Percentiles rank a stretch among this genome's conserved stretches.
These are phyloP conservation scores for Diachasma alloeum DNA, from an alignment of 1,140 invertebrate genomes.

Conservation along the genomic window DNA sequence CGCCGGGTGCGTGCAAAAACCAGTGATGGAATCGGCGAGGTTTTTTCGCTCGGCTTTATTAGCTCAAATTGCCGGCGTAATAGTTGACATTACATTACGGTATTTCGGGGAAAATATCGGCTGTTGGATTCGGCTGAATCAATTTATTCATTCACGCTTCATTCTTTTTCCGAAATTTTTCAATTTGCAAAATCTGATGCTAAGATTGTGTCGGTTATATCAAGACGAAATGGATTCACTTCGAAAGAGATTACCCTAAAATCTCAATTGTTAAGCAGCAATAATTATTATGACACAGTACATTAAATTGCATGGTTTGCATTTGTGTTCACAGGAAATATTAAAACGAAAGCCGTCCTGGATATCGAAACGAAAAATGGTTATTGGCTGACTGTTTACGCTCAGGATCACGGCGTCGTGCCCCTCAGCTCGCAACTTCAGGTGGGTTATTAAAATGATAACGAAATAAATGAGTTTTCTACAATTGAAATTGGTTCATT, in stretches of 20 bases:
- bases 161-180: no score
- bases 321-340: constrained; percentile 76
- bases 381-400: constrained; percentile 95
- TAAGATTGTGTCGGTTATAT: no score
- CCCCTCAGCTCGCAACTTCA: constrained; percentile 83
- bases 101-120: background rate
- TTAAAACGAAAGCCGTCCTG: constrained; percentile 82
- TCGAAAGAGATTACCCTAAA: no score
- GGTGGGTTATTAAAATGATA: constrained; percentile 63
- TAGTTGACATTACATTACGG: constrained; percentile 2
- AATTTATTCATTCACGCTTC: no score
- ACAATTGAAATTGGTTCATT: no score
- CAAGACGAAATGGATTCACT: no score
- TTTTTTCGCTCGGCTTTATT: background rate
- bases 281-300: background rate
- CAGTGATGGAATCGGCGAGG: constrained; percentile 1
- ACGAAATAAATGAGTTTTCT: constrained; percentile 6
- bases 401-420: constrained; percentile 88
- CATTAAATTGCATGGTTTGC: background rate
- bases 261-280: background rate
- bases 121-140: no score
- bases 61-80: constrained; percentile 15
- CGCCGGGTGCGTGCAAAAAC: background rate
- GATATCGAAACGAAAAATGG: constrained; percentile 87
- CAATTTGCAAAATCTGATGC: no score